Evolutionary conservation across 1,140 invertebrate genomes (phyloP).

Genomic region (Hestina assimilis): DNA sequence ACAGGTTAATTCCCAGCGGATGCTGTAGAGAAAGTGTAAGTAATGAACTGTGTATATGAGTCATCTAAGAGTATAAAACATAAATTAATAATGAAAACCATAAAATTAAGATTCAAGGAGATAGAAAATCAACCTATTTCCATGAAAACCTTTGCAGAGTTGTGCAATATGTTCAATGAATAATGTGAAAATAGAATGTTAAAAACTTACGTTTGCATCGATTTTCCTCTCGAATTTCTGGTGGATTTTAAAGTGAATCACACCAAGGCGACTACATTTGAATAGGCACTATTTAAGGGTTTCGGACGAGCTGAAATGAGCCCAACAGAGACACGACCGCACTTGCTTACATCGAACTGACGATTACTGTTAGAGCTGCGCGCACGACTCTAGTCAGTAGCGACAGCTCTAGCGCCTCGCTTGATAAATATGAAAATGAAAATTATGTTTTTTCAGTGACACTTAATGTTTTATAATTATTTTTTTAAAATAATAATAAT

Average conservation of each 20-base stretch:
- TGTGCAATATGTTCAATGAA: constrained; percentile 47
- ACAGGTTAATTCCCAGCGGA: not conserved
- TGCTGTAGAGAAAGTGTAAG: constrained; percentile 25
- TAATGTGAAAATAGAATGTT: constrained; percentile 31
- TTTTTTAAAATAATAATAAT: not conserved
- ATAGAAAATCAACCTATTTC: constrained; percentile 8
- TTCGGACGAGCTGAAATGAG: constrained; percentile 74
- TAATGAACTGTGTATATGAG: not conserved
- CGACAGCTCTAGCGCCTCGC: not conserved
- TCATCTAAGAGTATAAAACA: no score
- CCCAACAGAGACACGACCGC: constrained; percentile 66
- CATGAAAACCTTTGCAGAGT: constrained; percentile 45
- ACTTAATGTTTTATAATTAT: not conserved
- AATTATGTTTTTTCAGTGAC: not conserved
- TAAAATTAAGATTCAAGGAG: not conserved
- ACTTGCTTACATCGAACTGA: constrained; percentile 65
- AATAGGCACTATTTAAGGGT: constrained; percentile 69
- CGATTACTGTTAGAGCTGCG: constrained; percentile 38
- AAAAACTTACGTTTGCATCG: constrained; percentile 69
- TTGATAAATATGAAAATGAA: not conserved
- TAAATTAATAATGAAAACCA: not conserved
- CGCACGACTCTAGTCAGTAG: constrained; percentile 22
- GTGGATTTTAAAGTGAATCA: constrained; percentile 49
- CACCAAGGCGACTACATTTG: constrained; percentile 73
- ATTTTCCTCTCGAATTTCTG: constrained; percentile 68